These are phyloP conservation scores for Leptonema lineaticorne DNA, from an alignment of 1,140 invertebrate species.

Conservation along the genomic window DNA sequence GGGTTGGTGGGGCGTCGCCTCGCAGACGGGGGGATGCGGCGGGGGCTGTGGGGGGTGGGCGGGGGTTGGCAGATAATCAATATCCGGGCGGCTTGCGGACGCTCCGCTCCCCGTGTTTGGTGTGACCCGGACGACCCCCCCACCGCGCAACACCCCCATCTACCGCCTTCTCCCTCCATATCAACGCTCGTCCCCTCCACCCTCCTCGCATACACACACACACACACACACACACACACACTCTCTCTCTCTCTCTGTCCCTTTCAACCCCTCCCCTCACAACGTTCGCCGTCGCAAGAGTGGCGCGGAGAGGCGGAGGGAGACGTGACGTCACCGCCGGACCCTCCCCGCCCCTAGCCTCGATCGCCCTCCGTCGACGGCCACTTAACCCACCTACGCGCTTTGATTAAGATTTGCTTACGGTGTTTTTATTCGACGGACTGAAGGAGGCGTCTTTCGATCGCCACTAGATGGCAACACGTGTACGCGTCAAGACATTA, in stretches of 20 bases:
- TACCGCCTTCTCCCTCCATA: too few species aligned
- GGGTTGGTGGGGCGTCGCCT: background rate
- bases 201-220: too few species aligned
- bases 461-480: background rate
- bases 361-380: background rate
- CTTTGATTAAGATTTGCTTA: conserved; percentile 27
- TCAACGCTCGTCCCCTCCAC: background rate
- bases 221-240: too few species aligned
- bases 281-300: background rate
- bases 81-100: conserved; percentile 60
- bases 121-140: conserved; percentile 23
- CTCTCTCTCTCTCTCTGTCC: too few species aligned
- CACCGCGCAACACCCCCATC: too few species aligned
- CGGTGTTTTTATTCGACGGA: conserved; percentile 12
- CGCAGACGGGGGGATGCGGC: conserved; percentile 33
- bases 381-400: conserved; percentile 27
- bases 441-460: background rate
- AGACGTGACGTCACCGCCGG: conserved; percentile 31
- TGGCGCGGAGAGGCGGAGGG: conserved; percentile 6
- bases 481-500: background rate
- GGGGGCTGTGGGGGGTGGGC: conserved; percentile 37
- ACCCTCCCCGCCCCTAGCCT: background rate
- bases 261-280: background rate
- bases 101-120: conserved; percentile 49
- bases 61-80: conserved; percentile 56